Conservation (phyloP, 2,113 vertebrate genomes). For the Calidris pugnax region DNA sequence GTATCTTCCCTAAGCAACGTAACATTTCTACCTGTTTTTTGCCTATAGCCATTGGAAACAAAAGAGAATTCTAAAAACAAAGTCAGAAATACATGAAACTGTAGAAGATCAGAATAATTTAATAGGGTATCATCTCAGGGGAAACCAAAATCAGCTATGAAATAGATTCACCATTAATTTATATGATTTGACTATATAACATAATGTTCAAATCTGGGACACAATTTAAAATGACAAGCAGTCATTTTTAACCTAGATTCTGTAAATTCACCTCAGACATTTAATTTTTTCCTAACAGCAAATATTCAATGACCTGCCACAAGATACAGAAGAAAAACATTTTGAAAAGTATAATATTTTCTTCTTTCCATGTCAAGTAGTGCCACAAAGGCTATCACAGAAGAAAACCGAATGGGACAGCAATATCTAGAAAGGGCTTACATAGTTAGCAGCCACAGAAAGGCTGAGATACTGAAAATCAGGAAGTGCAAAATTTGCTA, state of each 20-base stretch:
- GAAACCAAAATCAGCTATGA: conserved; percentile 52
- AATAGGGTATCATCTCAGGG: conserved; percentile 38
- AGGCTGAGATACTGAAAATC: neutral
- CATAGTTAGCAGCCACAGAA: neutral
- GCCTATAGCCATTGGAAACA: neutral
- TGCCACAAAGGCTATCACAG: neutral
- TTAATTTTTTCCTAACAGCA: conserved; percentile 32
- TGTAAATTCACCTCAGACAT: conserved; percentile 64
- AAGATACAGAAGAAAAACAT: conserved; percentile 15
- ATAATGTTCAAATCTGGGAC: conserved; percentile 62
- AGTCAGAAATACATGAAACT: neutral
- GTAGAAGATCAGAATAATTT: conserved; percentile 15
- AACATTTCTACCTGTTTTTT: neutral
- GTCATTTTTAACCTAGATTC: conserved; percentile 73
- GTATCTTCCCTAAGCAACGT: neutral
- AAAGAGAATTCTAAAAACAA: neutral
- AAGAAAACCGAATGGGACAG: conserved; percentile 45
- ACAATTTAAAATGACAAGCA: conserved; percentile 67
- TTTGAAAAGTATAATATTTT: conserved; percentile 19
- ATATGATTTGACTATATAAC: conserved; percentile 60
- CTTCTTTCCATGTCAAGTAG: conserved; percentile 12
- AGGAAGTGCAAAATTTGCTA: neutral
- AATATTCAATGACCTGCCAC: conserved; percentile 44
- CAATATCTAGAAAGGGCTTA: neutral
- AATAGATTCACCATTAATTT: conserved; percentile 63